Evolutionary conservation across 2,888 invertebrate genomes (phyloP), one percentile per base, ranked within the genome.

Genomic region (Lysandra coridon): DNA sequence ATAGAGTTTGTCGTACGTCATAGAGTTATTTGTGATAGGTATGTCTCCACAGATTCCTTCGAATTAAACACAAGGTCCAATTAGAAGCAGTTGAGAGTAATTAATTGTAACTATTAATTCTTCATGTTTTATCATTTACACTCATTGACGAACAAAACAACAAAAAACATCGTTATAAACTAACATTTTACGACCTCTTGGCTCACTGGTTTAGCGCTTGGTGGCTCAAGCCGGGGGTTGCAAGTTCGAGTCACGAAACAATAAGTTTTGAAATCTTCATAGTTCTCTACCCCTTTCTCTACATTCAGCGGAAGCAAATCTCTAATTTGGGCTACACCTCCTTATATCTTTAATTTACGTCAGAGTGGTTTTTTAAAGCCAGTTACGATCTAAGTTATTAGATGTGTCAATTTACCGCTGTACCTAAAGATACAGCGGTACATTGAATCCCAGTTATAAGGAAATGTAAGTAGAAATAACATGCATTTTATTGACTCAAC

Each of bases 81-180:
- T 69, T 69, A 69, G 17, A 33, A 33, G 69, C 33, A 69, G 69
- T 69, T 69, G 14, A 69, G 69, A 37, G 69, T 33, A 69, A 69
- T 69, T 69, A 69, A 69, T 14, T 3, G 30, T 64, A 62, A 6
- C 3, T 69, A 4, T 23, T 23, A 62, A 69, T 14, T 69, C 33
- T 69, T 12, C 33, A 17, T 69, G 69, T 69, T 6, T 37, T 37
- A 14, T 69, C 14, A 37, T 69, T 69, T 14, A 17, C 2, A 14
- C 33, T 69, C 14, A 69, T 14, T 37, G 37, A 37, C 69, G 1
- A 37, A 69, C 69, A 69, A 33, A 69, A 23, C 4, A 37, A 33
- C 64, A 49, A 49, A 49, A 49, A 1, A 1, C 23, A 44, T 44
- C 44, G 44, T 10, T 44, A 7, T 44, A 2, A 49, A 49, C 49